Conservation (phyloP, 2,113 vertebrate genomes). For the Lepidothrix coronata region DNA sequence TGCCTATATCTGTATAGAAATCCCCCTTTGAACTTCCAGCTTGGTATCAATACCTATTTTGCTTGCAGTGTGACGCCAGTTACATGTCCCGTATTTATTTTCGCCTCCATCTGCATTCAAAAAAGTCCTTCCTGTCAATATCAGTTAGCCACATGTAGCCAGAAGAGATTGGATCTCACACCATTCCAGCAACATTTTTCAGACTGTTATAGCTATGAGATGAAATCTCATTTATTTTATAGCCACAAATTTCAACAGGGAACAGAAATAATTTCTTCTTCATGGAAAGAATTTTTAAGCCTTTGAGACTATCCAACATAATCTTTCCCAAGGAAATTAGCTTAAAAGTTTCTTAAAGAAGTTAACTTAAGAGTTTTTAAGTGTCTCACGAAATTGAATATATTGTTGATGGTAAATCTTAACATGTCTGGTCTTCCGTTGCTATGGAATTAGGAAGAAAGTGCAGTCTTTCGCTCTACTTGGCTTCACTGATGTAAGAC, state of each 20-base stretch:
- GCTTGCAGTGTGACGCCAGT: not conserved
- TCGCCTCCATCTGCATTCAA: not conserved
- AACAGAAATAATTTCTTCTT: not conserved
- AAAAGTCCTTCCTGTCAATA: not conserved
- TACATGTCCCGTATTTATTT: not conserved
- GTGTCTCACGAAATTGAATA: not conserved
- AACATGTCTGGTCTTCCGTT: not conserved
- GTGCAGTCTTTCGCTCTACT: not conserved
- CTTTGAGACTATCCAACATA: not conserved
- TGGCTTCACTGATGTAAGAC: not conserved
- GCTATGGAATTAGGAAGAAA: not conserved
- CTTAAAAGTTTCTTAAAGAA: not conserved
- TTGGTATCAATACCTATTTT: not conserved
- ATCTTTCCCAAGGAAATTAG: not conserved
- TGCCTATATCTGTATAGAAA: not conserved
- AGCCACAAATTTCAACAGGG: not conserved
- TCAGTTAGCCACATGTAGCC: not conserved
- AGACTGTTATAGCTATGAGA: not conserved
- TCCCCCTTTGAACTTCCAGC: not conserved
- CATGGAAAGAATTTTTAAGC: not conserved
- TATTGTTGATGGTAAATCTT: not conserved
- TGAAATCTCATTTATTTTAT: conserved; percentile 32
- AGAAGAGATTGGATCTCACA: not conserved
- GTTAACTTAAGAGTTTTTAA: not conserved
- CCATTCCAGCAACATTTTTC: not conserved